Evolutionary conservation across 2,888 invertebrate species (phyloP), one percentile per base, ranked within the genome.

Genomic region (Drosophila hamatofila): DNA sequence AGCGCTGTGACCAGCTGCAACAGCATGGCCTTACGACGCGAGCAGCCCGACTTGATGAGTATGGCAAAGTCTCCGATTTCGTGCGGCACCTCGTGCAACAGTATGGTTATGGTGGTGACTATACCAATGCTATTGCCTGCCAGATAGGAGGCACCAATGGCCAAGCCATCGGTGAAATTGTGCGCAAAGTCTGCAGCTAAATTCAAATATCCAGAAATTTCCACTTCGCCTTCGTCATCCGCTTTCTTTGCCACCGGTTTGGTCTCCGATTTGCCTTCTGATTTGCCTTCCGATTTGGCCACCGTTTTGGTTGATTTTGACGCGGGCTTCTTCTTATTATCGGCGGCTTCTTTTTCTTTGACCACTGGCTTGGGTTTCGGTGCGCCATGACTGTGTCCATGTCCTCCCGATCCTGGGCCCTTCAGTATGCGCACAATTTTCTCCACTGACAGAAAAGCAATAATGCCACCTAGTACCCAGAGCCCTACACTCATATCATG

Each of bases 21-120:
- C 90, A 96, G 92, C 96, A 99, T 99, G 0, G 99, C 99, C 94
- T 98, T 98, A 91, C 94, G 96, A 83, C 97, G 95, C 11, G 97
- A 96, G 91, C 98, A 99, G 27, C 99, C 99, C 52, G 99, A 98
- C 93, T 99, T 98, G 64, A 99, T 96, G 62, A 99, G 95, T 92
- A 99, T 99, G 16, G 99, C 99, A 94, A 98, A 99, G 93, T 99
- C 99, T 42, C 99, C 99, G 91, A 99, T 99, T 94, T 99, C 99
- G 94, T 99, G 99, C 39, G 99, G 99, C 75, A 99, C 97, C 94
- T 99, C 99, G 93, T 99, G 99, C 51, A 99, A 93, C 59, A 99
- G 94, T 90, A 99, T 99, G 2, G 99, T 99, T 41, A 98, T 93
- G 30, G 99, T 99, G 18, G 99, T 99, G 16, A 99, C 94, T 61